These are phyloP conservation scores for Microtus ochrogaster DNA, from an alignment of 2,113 vertebrate genomes.

Conservation along the genomic window DNA sequence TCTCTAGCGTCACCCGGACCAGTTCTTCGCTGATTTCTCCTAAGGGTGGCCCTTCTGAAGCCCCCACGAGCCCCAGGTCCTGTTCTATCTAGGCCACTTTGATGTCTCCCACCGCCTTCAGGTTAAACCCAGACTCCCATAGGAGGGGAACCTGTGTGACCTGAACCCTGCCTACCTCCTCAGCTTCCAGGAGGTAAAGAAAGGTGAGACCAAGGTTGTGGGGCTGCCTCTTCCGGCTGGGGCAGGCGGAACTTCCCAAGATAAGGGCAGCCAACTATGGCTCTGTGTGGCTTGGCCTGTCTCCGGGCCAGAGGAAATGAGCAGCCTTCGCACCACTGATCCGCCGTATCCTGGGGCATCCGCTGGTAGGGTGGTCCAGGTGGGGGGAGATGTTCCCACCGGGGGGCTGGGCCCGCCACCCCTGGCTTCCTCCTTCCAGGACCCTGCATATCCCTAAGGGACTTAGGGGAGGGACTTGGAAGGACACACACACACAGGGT, in stretches of 20 bases:
- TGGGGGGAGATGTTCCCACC: not conserved
- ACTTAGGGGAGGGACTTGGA: not conserved
- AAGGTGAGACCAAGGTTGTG: conserved; percentile 3
- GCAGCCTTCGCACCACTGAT: conserved; percentile 74
- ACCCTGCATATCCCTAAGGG: too few relatives aligned
- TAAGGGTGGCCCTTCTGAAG: not conserved
- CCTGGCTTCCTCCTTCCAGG: not conserved
- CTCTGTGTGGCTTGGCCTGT: conserved; percentile 48
- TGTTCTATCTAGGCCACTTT: too few relatives aligned
- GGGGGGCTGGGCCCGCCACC: not conserved
- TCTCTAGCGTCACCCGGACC: too few relatives aligned
- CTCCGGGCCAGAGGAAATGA: conserved; percentile 76
- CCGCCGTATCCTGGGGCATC: conserved; percentile 44
- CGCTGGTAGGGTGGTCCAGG: not conserved
- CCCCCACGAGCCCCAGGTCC: not conserved
- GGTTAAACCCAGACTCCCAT: not conserved
- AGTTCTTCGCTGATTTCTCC: not conserved
- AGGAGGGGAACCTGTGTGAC: not conserved
- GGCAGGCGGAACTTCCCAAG: conserved; percentile 73
- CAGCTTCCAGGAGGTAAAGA: conserved; percentile 27
- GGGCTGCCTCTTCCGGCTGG: conserved; percentile 57
- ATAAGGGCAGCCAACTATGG: conserved; percentile 72
- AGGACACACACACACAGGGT: too few relatives aligned
- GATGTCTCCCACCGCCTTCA: not conserved
- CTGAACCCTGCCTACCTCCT: not conserved